Evolutionary conservation across 2,888 invertebrate species (phyloP).

Genomic region (Biston betularia): DNA sequence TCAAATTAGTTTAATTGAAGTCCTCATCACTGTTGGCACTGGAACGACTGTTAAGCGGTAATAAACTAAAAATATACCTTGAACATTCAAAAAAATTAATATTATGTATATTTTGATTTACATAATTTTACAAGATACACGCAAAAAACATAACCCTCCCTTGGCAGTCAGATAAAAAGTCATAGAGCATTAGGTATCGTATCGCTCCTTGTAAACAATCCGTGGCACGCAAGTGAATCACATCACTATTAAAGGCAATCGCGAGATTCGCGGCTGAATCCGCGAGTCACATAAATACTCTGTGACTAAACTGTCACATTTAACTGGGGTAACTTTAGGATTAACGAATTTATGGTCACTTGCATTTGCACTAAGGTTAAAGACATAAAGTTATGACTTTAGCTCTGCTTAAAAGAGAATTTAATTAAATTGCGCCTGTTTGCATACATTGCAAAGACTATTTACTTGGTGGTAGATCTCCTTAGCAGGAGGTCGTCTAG

Average conservation of each 20-base stretch:
- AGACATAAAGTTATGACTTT: background rate
- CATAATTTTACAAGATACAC: no score
- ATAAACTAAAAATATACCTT: no score
- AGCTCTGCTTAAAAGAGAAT: background rate
- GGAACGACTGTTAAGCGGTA: no score
- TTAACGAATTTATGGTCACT: conserved; percentile 14
- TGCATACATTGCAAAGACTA: background rate
- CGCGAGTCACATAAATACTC: conserved; percentile 58
- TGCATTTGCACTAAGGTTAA: conserved; percentile 7
- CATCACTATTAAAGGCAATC: conserved; percentile 55
- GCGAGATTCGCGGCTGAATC: conserved; percentile 49
- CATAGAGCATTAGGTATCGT: conserved; percentile 7
- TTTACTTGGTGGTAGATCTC: background rate
- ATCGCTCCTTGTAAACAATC: conserved; percentile 42
- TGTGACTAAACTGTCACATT: conserved; percentile 53
- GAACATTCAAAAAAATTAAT: no score
- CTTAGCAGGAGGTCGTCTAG: no score
- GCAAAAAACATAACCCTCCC: no score
- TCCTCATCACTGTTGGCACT: no score
- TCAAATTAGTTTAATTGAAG: no score
- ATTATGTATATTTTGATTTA: no score
- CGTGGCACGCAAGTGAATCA: conserved; percentile 61
- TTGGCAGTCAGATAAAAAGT: background rate
- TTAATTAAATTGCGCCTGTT: background rate
- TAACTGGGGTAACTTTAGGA: conserved; percentile 35